phyloP scores from a whole-genome alignment of 2,888 invertebrate genomes.

The Cerastis leucographa region DNA sequence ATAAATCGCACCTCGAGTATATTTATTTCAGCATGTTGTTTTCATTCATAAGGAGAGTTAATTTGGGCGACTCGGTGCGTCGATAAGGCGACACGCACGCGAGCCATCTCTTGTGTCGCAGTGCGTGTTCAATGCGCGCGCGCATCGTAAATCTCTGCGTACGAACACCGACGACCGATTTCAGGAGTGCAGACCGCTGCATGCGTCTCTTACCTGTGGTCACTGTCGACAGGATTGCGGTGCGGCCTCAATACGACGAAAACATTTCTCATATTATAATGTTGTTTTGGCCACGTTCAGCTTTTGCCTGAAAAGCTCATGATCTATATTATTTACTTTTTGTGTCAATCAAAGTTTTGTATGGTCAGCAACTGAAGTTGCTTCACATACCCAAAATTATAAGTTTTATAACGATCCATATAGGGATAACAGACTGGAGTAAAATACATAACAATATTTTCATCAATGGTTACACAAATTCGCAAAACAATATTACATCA shows the following conservation, averaged over 20 bases:
- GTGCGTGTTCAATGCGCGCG: constrained; percentile 79
- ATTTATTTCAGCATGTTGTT: constrained; percentile 76
- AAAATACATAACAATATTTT: no score
- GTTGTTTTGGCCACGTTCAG: not conserved
- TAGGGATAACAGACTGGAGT: no score
- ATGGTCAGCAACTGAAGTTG: no score
- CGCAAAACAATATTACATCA: no score
- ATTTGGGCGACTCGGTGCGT: constrained; percentile 78
- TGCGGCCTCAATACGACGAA: constrained; percentile 58
- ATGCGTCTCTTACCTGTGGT: constrained; percentile 60
- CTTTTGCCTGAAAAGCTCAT: not conserved
- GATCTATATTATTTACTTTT: not conserved
- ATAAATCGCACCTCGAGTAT: constrained; percentile 73
- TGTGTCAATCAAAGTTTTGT: not conserved
- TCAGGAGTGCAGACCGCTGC: constrained; percentile 69
- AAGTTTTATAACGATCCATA: no score
- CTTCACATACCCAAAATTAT: no score
- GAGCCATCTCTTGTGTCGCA: constrained; percentile 74
- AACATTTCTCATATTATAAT: not conserved
- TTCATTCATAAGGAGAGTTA: constrained; percentile 85
- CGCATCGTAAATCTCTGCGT: constrained; percentile 81
- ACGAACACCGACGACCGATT: constrained; percentile 63
- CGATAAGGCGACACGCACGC: constrained; percentile 85
- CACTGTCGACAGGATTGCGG: constrained; percentile 59
- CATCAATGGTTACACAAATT: no score